Conservation (phyloP, 2,113 vertebrate genomes). For the Lonchura striata region DNA sequence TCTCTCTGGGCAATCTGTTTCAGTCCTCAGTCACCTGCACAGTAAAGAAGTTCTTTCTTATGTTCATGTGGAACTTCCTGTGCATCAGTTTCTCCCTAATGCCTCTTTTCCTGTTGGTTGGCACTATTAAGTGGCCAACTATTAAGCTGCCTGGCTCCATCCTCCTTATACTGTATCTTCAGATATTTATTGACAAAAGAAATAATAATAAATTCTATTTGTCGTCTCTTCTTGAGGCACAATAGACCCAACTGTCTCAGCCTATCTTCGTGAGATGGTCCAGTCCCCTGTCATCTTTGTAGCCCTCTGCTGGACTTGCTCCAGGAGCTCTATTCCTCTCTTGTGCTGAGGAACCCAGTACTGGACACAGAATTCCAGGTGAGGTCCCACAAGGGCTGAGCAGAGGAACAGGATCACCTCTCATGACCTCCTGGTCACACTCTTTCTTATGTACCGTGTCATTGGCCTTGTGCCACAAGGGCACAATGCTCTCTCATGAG, state of each 20-base stretch:
- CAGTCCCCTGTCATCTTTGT: background rate
- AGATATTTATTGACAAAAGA: background rate
- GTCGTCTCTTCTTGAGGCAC: background rate
- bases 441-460: background rate
- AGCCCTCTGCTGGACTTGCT: background rate
- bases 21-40: background rate
- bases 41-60: background rate
- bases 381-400: background rate
- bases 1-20: background rate
- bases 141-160: background rate
- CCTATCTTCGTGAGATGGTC: background rate
- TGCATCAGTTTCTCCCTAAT: background rate
- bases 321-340: background rate
- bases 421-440: background rate
- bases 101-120: background rate
- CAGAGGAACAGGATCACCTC: background rate
- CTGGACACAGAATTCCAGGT: background rate
- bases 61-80: background rate
- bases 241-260: background rate
- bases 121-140: background rate
- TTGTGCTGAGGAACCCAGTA: background rate
- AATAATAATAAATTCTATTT: background rate
- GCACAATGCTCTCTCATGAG: background rate
- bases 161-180: background rate
- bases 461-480: background rate